These are phyloP conservation scores for Clusia tigrina DNA, from an alignment of 2,888 invertebrate genomes.

Conservation along the genomic window DNA sequence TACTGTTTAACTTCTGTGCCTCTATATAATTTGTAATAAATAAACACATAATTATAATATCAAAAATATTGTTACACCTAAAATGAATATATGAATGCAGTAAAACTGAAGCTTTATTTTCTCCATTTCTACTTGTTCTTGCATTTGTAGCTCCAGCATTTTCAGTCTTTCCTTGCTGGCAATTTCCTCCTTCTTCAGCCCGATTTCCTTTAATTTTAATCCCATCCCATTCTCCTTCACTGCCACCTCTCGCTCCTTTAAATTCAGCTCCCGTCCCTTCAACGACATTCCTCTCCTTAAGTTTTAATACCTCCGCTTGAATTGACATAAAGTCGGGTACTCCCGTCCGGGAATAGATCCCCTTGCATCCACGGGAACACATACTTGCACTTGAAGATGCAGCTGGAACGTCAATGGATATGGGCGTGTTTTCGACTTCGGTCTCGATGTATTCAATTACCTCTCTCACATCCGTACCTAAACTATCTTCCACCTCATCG, in stretches of 20 bases:
- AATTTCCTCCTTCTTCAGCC: background rate
- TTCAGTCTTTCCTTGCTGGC: conserved; percentile 15
- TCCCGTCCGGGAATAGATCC: conserved; percentile 19
- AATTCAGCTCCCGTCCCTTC: background rate
- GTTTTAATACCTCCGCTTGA: conserved; percentile 9
- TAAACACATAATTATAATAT: background rate
- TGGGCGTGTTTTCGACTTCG: background rate
- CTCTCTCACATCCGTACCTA: background rate
- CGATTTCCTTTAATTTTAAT: background rate
- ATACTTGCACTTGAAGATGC: background rate
- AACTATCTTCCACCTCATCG: conserved; percentile 5
- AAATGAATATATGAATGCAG: background rate
- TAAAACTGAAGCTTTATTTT: conserved; percentile 15
- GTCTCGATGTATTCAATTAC: background rate
- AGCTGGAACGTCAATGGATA: background rate
- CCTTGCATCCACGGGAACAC: background rate
- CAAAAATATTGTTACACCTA: too few relatives aligned
- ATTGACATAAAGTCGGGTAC: conserved; percentile 16
- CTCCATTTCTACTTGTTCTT: conserved; percentile 18
- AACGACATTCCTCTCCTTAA: conserved; percentile 17
- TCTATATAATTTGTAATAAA: background rate
- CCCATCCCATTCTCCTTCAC: background rate
- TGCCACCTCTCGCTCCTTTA: background rate
- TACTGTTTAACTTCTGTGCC: background rate
- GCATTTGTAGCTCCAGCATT: conserved; percentile 18